Percentiles rank a stretch among this genome's conserved stretches.
Conservation (phyloP, 2,797 vertebrate genomes). For the Gadopsis bispinosus region DNA sequence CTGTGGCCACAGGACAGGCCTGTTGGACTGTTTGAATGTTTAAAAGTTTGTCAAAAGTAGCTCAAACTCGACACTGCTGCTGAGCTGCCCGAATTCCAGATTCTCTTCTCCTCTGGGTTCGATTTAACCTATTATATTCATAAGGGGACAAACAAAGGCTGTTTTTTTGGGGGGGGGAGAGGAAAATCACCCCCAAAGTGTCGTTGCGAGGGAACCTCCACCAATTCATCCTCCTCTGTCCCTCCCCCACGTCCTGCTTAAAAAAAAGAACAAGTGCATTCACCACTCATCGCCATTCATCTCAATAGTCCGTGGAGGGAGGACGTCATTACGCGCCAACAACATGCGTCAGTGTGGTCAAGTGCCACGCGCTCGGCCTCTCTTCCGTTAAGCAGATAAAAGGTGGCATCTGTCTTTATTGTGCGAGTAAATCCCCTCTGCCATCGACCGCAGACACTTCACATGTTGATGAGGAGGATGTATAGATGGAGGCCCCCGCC, state of each 20-base stretch:
- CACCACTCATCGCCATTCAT: slow-evolving; percentile 46
- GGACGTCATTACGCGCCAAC: slow-evolving; percentile 54
- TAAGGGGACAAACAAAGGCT: slow-evolving; percentile 41
- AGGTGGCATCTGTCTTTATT: slow-evolving; percentile 84
- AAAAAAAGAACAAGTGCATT: slow-evolving; percentile 42
- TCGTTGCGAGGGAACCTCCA: slow-evolving; percentile 22
- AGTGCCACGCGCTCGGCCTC: slow-evolving; percentile 76
- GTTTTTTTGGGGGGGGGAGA: slow-evolving; percentile 11
- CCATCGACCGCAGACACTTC: slow-evolving; percentile 80
- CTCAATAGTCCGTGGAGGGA: slow-evolving; percentile 41
- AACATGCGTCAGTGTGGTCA: slow-evolving; percentile 48
- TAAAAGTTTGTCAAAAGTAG: slow-evolving; percentile 9
- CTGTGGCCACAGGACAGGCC: not conserved
- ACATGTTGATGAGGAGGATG: slow-evolving; percentile 79
- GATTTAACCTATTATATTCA: slow-evolving; percentile 32
- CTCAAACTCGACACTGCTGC: slow-evolving; percentile 7
- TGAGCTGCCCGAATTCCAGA: not conserved
- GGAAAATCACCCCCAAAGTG: slow-evolving; percentile 30
- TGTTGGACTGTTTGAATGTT: slow-evolving; percentile 32
- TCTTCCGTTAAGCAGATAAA: slow-evolving; percentile 80
- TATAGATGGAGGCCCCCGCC: slow-evolving; percentile 37
- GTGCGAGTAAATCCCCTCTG: slow-evolving; percentile 70
- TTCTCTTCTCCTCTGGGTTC: not conserved
- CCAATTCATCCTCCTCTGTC: slow-evolving; percentile 19
- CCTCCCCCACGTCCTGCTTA: slow-evolving; percentile 24